Percentiles rank a stretch among this genome's conserved stretches.
phyloP scores from a whole-genome alignment of 2,797 vertebrate genomes.

The Acridotheres tristis region DNA sequence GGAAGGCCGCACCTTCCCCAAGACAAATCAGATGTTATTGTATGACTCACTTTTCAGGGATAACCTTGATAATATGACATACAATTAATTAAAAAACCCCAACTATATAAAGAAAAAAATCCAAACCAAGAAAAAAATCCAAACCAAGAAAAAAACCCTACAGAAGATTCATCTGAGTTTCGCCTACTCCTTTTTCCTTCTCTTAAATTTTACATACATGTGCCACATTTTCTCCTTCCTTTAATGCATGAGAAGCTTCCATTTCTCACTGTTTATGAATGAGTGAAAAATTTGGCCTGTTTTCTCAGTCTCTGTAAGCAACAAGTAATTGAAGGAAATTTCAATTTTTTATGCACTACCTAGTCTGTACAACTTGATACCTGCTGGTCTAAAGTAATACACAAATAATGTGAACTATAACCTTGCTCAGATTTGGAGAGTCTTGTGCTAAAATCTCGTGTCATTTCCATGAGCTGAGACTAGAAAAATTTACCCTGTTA shows the following conservation, averaged over 20 bases:
- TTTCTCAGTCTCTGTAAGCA: background rate
- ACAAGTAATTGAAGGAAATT: background rate
- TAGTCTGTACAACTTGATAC: background rate
- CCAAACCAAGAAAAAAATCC: too few species aligned
- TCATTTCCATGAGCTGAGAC: background rate
- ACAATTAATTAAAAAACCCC: background rate
- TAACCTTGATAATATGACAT: slow-evolving; percentile 6
- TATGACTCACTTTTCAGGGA: slow-evolving; percentile 34
- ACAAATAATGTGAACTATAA: background rate
- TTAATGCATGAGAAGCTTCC: background rate
- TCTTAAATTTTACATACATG: background rate
- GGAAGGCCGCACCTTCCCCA: slow-evolving; percentile 46
- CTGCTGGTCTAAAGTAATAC: background rate
- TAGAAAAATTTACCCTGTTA: background rate
- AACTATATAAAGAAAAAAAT: too few species aligned
- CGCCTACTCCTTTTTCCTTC: background rate
- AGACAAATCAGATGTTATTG: slow-evolving; percentile 36
- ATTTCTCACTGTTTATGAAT: background rate
- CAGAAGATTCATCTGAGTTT: background rate
- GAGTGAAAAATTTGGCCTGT: background rate
- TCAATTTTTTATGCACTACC: background rate
- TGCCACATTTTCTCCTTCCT: background rate
- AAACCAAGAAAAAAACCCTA: too few species aligned
- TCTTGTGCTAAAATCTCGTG: background rate
- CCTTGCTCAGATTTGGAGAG: background rate